Conservation (phyloP, 2,797 vertebrate species). For the Labroides dimidiatus region DNA sequence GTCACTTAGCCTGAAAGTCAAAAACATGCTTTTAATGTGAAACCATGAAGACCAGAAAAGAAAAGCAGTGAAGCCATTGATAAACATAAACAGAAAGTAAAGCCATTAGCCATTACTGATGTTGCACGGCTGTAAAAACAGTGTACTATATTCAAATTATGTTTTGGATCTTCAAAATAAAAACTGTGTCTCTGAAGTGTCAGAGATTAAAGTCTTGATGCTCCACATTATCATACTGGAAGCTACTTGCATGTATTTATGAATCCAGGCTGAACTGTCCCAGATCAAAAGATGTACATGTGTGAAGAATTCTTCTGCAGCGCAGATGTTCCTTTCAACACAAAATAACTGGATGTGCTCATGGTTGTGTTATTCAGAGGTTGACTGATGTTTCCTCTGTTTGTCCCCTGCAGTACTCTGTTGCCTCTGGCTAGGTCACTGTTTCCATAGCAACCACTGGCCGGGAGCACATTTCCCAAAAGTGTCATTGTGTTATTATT, state of each 20-base stretch:
- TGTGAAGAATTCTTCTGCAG: slow-evolving; percentile 1
- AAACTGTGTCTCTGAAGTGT: slow-evolving; percentile 14
- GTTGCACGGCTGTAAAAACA: slow-evolving; percentile 3
- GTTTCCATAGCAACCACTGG: slow-evolving; percentile 72
- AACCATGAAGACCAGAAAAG: slow-evolving; percentile 3
- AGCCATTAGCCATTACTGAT: slow-evolving; percentile 19
- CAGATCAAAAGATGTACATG: slow-evolving; percentile 23
- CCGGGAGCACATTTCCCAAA: slow-evolving; percentile 48
- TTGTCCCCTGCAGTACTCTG: slow-evolving; percentile 61
- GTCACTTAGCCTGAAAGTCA: slow-evolving; percentile 19
- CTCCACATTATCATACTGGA: slow-evolving; percentile 32
- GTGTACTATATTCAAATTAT: slow-evolving; percentile 3
- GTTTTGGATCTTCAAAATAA: slow-evolving; percentile 13
- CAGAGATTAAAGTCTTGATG: slow-evolving; percentile 26
- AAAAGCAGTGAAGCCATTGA: slow-evolving; percentile 5
- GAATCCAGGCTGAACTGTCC: slow-evolving; percentile 27
- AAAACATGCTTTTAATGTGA: slow-evolving; percentile 2
- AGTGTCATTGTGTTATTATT: slow-evolving; percentile 37
- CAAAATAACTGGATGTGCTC: slow-evolving; percentile 35
- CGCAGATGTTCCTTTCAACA: slow-evolving; percentile 39
- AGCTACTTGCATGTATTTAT: slow-evolving; percentile 18
- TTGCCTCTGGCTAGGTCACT: slow-evolving; percentile 62
- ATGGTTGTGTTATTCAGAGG: slow-evolving; percentile 40
- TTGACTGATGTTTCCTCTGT: slow-evolving; percentile 55
- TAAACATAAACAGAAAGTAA: slow-evolving; percentile 20